Conservation (phyloP, 2,888 invertebrate species). For the Heteropelma amictum region DNA sequence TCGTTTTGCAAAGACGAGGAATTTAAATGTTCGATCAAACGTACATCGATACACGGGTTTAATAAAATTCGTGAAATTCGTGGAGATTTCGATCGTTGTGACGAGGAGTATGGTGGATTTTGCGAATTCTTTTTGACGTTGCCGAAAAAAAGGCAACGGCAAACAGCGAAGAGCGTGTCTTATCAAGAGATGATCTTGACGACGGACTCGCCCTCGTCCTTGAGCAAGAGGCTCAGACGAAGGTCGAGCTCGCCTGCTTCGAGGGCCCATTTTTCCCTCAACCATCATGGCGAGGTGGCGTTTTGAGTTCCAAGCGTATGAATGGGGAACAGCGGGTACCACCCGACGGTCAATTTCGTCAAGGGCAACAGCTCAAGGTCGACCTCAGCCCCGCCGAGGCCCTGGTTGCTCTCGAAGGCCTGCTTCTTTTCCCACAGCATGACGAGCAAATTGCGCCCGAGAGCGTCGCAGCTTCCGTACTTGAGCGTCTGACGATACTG, state of each 20-base stretch:
- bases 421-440: slow-evolving; percentile 96
- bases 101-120: neutral
- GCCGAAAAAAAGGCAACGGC: slow-evolving; percentile 11
- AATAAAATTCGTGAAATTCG: neutral
- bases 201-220: slow-evolving; percentile 73
- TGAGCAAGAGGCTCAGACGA: slow-evolving; percentile 73
- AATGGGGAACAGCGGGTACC: slow-evolving; percentile 95
- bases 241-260: slow-evolving; percentile 76
- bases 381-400: slow-evolving; percentile 91
- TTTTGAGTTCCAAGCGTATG: slow-evolving; percentile 87
- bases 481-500: slow-evolving; percentile 93
- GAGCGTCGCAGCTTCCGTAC: slow-evolving; percentile 85
- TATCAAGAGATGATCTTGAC: slow-evolving; percentile 75
- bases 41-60: neutral
- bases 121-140: no score
- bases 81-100: neutral
- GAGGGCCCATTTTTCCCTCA: slow-evolving; percentile 77
- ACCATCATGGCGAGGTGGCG: slow-evolving; percentile 80
- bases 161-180: slow-evolving; percentile 54
- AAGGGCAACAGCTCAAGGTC: slow-evolving; percentile 89
- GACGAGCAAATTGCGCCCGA: slow-evolving; percentile 90
- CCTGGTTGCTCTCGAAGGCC: slow-evolving; percentile 90
- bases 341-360: slow-evolving; percentile 89
- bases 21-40: no score
- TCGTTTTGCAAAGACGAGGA: no score